Evolutionary conservation across 2,888 invertebrate species (phyloP).

Genomic region (Scaptomyza cyrtandrae): DNA sequence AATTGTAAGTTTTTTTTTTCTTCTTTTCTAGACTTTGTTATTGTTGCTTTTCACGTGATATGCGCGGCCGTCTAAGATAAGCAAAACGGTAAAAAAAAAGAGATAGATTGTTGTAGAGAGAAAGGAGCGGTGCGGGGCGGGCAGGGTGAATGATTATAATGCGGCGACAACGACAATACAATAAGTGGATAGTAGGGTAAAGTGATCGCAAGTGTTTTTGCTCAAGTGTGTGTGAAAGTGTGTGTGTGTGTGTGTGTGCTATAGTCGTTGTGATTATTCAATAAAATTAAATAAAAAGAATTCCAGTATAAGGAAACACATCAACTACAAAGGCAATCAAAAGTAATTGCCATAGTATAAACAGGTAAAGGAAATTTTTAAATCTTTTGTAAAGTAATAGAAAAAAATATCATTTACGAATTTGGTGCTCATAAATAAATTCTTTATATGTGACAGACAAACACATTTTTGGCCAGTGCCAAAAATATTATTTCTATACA

Average conservation of each 20-base stretch:
- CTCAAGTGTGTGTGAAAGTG: slow-evolving; percentile 7
- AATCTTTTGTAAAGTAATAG: neutral
- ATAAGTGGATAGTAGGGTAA: neutral
- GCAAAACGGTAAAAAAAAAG: slow-evolving; percentile 44
- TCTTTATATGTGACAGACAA: slow-evolving; percentile 6
- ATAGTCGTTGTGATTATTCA: slow-evolving; percentile 16
- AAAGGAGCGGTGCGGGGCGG: slow-evolving; percentile 1
- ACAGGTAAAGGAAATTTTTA: neutral
- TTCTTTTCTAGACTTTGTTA: slow-evolving; percentile 22
- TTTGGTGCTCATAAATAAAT: slow-evolving; percentile 8
- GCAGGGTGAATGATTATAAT: slow-evolving; percentile 31
- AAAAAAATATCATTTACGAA: neutral
- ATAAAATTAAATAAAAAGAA: slow-evolving; percentile 6
- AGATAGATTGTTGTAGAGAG: slow-evolving; percentile 41
- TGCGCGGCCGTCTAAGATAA: slow-evolving; percentile 56
- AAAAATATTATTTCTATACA: neutral
- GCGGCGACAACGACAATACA: slow-evolving; percentile 6
- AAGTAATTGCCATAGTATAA: neutral
- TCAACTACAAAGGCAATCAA: neutral
- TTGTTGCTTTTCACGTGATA: slow-evolving; percentile 65
- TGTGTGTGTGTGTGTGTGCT: slow-evolving; percentile 2
- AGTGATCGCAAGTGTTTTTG: slow-evolving; percentile 1
- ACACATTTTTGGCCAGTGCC: slow-evolving; percentile 22
- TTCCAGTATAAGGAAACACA: neutral
- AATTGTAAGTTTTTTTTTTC: slow-evolving; percentile 33